These are phyloP conservation scores for Tapirus terrestris DNA, from an alignment of 2,113 vertebrate genomes.

Conservation along the genomic window DNA sequence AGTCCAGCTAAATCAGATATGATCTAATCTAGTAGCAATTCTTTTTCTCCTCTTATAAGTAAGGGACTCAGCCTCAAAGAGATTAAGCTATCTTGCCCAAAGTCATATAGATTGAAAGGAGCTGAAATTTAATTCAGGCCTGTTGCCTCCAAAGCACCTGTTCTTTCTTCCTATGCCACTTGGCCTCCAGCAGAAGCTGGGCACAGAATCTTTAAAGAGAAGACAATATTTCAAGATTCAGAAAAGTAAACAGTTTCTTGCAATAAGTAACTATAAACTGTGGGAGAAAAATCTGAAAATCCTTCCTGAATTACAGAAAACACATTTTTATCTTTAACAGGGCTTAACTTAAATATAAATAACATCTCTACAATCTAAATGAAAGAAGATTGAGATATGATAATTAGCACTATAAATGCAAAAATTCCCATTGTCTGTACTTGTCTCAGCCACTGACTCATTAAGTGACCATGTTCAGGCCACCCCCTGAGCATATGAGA, in stretches of 20 bases:
- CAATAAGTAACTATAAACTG: not conserved
- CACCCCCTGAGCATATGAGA: not conserved
- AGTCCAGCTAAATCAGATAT: not conserved
- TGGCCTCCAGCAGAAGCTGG: not conserved
- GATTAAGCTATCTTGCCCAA: not conserved
- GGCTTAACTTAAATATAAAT: not conserved
- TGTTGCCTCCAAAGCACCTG: not conserved
- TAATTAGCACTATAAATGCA: not conserved
- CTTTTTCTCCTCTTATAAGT: not conserved
- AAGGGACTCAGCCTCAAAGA: not conserved
- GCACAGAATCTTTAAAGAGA: not conserved
- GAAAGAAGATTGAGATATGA: not conserved
- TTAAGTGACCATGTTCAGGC: no score
- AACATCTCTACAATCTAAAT: not conserved
- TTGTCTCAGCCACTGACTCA: not conserved
- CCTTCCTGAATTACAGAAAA: not conserved
- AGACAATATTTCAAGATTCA: not conserved
- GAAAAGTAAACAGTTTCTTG: not conserved
- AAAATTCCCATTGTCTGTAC: not conserved
- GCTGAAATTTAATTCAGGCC: not conserved
- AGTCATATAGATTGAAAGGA: not conserved
- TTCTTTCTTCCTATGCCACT: not conserved
- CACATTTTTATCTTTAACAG: not conserved
- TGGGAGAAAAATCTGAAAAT: not conserved
- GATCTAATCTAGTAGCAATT: not conserved